Evolutionary conservation across 1,140 invertebrate genomes (phyloP).

Genomic region (Drosophila yakuba): DNA sequence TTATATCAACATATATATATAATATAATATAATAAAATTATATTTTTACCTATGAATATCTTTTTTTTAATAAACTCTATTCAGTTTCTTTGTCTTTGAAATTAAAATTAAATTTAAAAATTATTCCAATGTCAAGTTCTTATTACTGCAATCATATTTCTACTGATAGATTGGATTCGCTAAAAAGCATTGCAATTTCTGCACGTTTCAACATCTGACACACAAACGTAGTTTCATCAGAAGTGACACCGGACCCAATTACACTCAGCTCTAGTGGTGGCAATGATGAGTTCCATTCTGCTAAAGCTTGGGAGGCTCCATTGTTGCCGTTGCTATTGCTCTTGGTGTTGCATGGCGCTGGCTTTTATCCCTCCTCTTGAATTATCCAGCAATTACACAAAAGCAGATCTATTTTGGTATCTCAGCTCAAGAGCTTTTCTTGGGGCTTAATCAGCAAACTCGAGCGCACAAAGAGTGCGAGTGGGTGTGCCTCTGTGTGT

Average conservation of each 20-base stretch:
- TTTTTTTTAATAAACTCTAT: too few relatives aligned
- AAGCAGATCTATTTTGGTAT: conserved; percentile 49
- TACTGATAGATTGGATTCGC: neutral
- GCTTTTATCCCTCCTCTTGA: conserved; percentile 27
- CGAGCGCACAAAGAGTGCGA: conserved; percentile 30
- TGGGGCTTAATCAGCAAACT: conserved; percentile 56
- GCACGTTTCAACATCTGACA: conserved; percentile 25
- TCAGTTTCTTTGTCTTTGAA: too few relatives aligned
- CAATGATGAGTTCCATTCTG: conserved; percentile 26
- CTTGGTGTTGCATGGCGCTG: neutral
- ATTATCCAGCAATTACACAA: conserved; percentile 43
- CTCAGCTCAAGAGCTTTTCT: conserved; percentile 38
- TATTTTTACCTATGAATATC: too few relatives aligned
- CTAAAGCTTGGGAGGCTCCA: conserved; percentile 3
- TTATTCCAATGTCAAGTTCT: too few relatives aligned
- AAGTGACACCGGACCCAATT: conserved; percentile 39
- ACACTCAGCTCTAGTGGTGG: conserved; percentile 21
- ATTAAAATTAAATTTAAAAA: too few relatives aligned
- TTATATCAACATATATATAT: too few relatives aligned
- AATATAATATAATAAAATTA: too few relatives aligned
- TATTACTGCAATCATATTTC: too few relatives aligned
- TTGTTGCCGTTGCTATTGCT: conserved; percentile 6
- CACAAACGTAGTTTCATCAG: conserved; percentile 22
- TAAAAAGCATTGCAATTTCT: conserved; percentile 1
- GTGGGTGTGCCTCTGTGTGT: conserved; percentile 17